Percentiles rank a stretch among this genome's conserved stretches.
phyloP scores from a whole-genome alignment of 2,888 invertebrate species.

The Eudasyphora cyanicolor region DNA sequence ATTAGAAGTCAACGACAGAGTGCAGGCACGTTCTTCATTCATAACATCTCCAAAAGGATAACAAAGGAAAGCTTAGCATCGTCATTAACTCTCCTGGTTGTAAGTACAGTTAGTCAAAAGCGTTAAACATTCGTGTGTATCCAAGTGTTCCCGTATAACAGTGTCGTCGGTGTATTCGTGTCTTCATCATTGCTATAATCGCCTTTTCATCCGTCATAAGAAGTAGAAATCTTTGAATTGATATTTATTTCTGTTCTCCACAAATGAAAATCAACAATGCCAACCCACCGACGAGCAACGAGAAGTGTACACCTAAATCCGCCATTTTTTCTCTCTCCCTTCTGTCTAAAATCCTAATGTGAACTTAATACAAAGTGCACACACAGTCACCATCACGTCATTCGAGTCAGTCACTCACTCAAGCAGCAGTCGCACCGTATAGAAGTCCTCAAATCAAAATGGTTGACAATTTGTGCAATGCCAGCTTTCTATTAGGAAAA shows the following conservation, averaged over 20 bases:
- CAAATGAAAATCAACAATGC: constrained; percentile 16
- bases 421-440: background rate
- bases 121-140: background rate
- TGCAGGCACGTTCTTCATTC: background rate
- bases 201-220: constrained; percentile 25
- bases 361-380: constrained; percentile 64
- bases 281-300: background rate
- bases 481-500: constrained; percentile 56
- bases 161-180: background rate
- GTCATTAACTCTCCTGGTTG: background rate
- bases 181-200: constrained; percentile 5
- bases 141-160: background rate
- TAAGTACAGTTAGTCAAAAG: constrained; percentile 28
- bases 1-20: background rate
- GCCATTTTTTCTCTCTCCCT: constrained; percentile 7
- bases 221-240: constrained; percentile 26
- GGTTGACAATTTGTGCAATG: constrained; percentile 63
- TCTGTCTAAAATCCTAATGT: constrained; percentile 57
- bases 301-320: constrained; percentile 16
- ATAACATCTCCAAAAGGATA: background rate
- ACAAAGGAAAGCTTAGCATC: constrained; percentile 23
- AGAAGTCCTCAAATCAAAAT: constrained; percentile 65
- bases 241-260: constrained; percentile 4
- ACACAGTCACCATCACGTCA: constrained; percentile 43
- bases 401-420: background rate